A percentile compares a stretch with the other conserved stretches of the same genome.
These are phyloP conservation scores for Poeciliopsis prolifica DNA, from an alignment of 2,113 vertebrate species.

Conservation along the genomic window DNA sequence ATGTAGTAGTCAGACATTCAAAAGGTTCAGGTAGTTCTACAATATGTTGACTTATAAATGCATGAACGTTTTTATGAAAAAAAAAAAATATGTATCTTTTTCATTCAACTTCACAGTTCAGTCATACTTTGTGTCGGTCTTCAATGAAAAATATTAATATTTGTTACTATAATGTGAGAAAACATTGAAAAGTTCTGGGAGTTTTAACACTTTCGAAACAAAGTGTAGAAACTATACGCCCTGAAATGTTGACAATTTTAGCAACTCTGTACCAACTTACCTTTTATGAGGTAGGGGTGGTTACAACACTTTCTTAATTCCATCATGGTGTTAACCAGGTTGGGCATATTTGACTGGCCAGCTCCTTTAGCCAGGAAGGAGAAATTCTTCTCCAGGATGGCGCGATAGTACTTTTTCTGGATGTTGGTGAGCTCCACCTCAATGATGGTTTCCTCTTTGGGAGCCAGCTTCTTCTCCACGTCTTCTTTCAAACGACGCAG, in stretches of 20 bases:
- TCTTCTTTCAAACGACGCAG: conserved; percentile 96
- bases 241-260: not conserved
- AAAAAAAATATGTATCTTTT: not conserved
- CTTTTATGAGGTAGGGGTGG: conserved; percentile 99
- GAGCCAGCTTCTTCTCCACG: conserved; percentile 97
- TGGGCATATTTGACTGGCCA: conserved; percentile 95
- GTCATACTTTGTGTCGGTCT: not conserved
- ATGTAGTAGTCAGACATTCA: not conserved
- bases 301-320: conserved; percentile 98
- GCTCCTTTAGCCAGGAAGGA: conserved; percentile 97
- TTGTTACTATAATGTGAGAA: not conserved
- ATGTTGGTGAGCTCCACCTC: conserved; percentile 99
- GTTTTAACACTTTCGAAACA: not conserved
- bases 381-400: conserved; percentile 98
- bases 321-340: conserved; percentile 99
- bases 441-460: conserved; percentile 98
- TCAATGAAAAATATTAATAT: not conserved
- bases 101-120: not conserved
- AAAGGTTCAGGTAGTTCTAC: not conserved
- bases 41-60: no score
- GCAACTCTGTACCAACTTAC: conserved; percentile 63
- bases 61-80: not conserved
- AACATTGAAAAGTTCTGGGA: not conserved
- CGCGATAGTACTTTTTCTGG: conserved; percentile 98
- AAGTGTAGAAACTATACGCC: not conserved